Base-by-base conservation (phyloP, 2,113 vertebrate genomes). In the Halichoeres trimaculatus region DNA sequence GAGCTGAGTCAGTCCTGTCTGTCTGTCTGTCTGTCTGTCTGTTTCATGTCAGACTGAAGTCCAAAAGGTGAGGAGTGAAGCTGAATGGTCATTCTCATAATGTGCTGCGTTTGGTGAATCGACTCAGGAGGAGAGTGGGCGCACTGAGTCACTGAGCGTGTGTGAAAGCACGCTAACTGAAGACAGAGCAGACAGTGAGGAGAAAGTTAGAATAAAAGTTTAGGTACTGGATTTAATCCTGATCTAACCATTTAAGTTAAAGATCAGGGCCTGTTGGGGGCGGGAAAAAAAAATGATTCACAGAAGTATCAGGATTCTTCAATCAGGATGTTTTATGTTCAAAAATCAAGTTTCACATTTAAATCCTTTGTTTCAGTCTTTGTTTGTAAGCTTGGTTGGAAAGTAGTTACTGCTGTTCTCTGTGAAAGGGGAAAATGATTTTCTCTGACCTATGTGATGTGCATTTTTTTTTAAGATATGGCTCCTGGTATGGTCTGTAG, bases 31-130 rank as follows among this genome's bases (percentile, higher is more conserved):
- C n/a, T n/a, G n/a, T n/a, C n/a, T n/a, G n/a, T n/a, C n/a, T 16
- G 16, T 10, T 24, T 58, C 54, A 24, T 58, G 54, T 38, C 43
- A 58, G 65, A 68, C 65, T 58, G 54, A 50, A 55, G 52, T 67
- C 51, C 58, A 8, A 8, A 47, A 26, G 53, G 41, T 47, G 22
- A 47, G 23, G 35, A 9, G 20, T 26, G 10, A 19, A n/a, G 22
- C 45, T 51, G 22, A 51, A 50, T 20, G 45, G 34, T 59, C 55
- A 40, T 20, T 40, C 2, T 59, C 55, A 26, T 26, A 35, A 51
- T 16, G 11, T 13, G 50, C 17, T 23, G 53, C 26, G 16, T 30
- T 30, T 30, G 30, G 30, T 34, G 54, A 58, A 70, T 13, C 35
- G 20, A 26, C 55, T 48, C 6, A 38, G 57, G 12, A 11, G n/a